Percentiles rank a stretch among this genome's conserved stretches.
These are phyloP conservation scores for Pseudoatta argentina DNA, from an alignment of 1,140 invertebrate genomes.

Conservation along the genomic window DNA sequence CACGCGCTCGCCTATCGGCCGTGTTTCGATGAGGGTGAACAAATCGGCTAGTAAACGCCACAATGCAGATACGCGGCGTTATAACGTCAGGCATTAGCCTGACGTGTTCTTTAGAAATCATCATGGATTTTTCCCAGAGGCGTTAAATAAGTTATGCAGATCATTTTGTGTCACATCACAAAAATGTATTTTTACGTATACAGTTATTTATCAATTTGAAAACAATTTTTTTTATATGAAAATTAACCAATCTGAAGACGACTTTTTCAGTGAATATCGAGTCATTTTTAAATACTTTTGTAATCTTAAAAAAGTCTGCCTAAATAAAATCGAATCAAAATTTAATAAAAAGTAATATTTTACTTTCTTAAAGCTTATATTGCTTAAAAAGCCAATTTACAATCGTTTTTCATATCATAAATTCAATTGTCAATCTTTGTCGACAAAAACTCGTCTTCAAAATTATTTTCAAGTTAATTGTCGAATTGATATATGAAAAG, in stretches of 20 bases:
- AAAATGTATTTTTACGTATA: background rate
- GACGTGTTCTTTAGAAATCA: background rate
- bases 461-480: background rate
- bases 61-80: background rate
- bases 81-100: background rate
- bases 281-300: background rate
- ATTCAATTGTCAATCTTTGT: no score
- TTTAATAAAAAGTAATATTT: background rate
- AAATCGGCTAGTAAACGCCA: constrained; percentile 7
- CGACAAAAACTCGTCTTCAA: background rate
- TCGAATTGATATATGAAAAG: background rate
- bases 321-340: background rate
- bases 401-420: background rate
- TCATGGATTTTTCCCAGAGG: background rate
- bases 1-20: constrained; percentile 19
- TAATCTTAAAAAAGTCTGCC: background rate
- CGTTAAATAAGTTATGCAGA: background rate
- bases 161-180: background rate
- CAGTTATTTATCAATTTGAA: background rate
- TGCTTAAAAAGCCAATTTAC: background rate
- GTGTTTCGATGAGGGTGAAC: background rate
- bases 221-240: background rate
- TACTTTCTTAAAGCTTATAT: background rate
- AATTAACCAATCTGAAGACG: background rate
- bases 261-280: background rate